Evolutionary conservation across 53 echinoderm and acorn worm species (phyloP), one percentile per base, ranked within the genome.

Genomic region (Glandiceps talaboti): DNA sequence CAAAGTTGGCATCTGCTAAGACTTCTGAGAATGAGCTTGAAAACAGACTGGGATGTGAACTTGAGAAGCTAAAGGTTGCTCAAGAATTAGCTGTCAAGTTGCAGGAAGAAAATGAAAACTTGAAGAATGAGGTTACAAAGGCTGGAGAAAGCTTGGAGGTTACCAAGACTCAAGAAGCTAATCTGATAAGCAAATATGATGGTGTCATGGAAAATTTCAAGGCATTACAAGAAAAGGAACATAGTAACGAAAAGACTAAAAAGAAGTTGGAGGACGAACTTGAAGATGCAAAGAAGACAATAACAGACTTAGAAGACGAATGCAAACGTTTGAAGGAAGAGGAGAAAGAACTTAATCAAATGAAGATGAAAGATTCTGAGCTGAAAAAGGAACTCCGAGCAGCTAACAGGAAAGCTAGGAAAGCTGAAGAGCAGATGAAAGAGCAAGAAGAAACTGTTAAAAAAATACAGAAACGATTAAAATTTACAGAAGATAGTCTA

Each of bases 321-420:
- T 6, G 6, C 6, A 20, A 45, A 20, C 64, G 20, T 45, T 76
- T 81, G 81, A 30, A 29, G 31, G 77, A 77, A 27, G 28, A 81
- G 75, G 76, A 64, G 26, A 81, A 85, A 0, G 76, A 74, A 73
- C 28, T 29, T 1, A 29, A 80, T 1, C 31, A 64, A 29, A 6
- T 73, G 12, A 25, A 1, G 1, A 80, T 29, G 28, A 1, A 28
- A 1, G 26, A 10, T 0, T 29, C 0, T 25, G 78, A 79, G 26
- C 82, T 86, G 32, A 82, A 73, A 28, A 33, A 81, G 0, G 77
- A 86, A 29, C 82, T 86, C 10, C 74, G 74, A 27, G 74, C 32
- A 1, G 73, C 82, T 78, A 82, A 82, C 29, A 74, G 74, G n/a
- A 79, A 78, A 25, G 27, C 82, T 27, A 72, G 74, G 27, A 30